Evolutionary conservation across 2,888 invertebrate genomes (phyloP).

Genomic region (Pseudococcus longispinus): DNA sequence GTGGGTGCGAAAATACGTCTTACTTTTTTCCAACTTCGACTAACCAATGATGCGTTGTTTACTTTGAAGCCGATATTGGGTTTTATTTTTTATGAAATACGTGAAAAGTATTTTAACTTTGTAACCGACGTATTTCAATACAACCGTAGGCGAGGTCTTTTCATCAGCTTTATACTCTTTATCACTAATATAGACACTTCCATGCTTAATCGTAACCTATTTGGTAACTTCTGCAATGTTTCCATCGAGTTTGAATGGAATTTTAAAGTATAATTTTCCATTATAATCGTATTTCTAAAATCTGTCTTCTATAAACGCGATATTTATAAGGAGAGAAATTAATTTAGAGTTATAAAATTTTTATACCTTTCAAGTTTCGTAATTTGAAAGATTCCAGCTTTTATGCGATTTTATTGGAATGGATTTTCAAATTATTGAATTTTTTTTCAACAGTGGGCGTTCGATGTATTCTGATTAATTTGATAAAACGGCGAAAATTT

Average conservation of each 20-base stretch:
- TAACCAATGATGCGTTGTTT: slow-evolving; percentile 4
- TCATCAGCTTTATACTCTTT: background rate
- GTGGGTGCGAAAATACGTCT: background rate
- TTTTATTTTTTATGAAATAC: slow-evolving; percentile 28
- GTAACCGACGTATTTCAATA: background rate
- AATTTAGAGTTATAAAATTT: background rate
- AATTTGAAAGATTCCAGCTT: background rate
- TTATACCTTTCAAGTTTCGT: background rate
- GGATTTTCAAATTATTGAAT: background rate
- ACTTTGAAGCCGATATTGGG: slow-evolving; percentile 29
- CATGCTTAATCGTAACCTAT: background rate
- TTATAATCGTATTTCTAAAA: too few relatives aligned
- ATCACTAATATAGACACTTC: background rate
- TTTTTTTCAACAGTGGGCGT: background rate
- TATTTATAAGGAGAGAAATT: background rate
- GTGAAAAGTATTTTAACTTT: slow-evolving; percentile 37
- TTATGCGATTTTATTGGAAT: background rate
- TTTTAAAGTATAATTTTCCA: background rate
- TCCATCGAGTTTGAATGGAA: background rate
- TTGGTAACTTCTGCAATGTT: background rate
- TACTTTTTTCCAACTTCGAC: background rate
- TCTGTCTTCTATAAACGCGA: too few relatives aligned
- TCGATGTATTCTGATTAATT: background rate
- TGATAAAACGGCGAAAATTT: background rate
- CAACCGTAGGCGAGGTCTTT: background rate